Percentiles rank a stretch among this genome's conserved stretches.
Conservation (phyloP, 2,797 vertebrate species). For the Hydrolagus colliei region DNA sequence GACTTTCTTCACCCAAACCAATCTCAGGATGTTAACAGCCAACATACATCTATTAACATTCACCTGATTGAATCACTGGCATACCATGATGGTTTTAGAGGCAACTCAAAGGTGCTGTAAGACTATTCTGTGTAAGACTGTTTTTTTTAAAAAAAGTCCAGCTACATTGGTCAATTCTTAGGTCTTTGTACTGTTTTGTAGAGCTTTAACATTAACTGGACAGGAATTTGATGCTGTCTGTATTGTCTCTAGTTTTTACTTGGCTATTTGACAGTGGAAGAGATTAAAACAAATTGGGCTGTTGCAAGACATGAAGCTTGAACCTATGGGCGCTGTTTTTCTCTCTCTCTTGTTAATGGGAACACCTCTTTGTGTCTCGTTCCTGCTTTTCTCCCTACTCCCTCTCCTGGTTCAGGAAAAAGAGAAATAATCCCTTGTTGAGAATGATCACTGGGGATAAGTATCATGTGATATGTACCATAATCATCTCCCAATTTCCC, state of each 20-base stretch:
- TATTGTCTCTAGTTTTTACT: not conserved
- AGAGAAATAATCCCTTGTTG: too few species aligned
- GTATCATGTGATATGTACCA: too few species aligned
- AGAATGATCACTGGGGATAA: too few species aligned
- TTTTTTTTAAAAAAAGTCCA: not conserved
- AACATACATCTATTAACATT: not conserved
- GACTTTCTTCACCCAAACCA: not conserved
- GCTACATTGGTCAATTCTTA: not conserved
- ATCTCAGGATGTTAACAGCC: not conserved
- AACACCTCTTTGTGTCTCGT: not conserved
- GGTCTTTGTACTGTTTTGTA: not conserved
- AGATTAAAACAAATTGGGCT: not conserved
- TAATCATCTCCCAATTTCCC: too few species aligned
- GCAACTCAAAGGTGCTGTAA: not conserved
- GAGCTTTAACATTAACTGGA: not conserved
- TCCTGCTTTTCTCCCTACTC: not conserved
- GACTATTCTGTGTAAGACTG: not conserved
- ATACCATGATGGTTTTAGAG: not conserved
- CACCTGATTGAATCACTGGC: not conserved
- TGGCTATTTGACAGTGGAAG: not conserved
- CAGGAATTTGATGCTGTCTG: not conserved
- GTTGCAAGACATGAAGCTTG: not conserved
- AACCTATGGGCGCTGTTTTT: not conserved
- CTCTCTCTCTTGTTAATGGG: constrained; percentile 5
- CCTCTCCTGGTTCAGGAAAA: too few species aligned